Percentiles rank a stretch among this genome's conserved stretches.
Conservation (phyloP, 2,888 invertebrate genomes). For the Apotomis turbidana region DNA sequence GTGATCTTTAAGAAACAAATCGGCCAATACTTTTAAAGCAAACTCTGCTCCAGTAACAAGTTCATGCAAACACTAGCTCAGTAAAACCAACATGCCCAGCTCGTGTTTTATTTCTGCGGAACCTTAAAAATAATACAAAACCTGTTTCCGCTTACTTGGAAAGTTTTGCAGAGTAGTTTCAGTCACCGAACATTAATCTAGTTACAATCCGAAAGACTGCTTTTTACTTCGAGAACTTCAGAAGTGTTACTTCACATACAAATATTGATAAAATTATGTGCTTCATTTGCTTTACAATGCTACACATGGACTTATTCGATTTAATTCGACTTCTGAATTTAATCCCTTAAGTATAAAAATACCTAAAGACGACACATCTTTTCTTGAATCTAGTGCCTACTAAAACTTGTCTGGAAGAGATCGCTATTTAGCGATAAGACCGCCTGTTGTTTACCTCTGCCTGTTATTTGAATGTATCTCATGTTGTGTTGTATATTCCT, state of each 20-base stretch:
- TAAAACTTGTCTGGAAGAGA: too few species aligned
- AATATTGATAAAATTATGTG: slow-evolving; percentile 7
- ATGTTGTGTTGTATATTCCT: too few species aligned
- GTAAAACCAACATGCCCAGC: slow-evolving; percentile 28
- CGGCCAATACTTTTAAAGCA: slow-evolving; percentile 17
- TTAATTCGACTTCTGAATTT: background rate
- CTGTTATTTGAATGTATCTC: too few species aligned
- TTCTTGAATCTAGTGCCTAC: background rate
- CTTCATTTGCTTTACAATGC: background rate
- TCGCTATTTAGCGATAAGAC: too few species aligned
- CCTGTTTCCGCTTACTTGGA: slow-evolving; percentile 66
- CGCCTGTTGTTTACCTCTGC: too few species aligned
- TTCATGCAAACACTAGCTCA: slow-evolving; percentile 25
- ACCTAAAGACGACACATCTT: background rate
- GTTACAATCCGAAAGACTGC: slow-evolving; percentile 67
- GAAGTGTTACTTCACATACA: slow-evolving; percentile 58
- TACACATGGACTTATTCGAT: background rate
- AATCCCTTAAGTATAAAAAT: background rate
- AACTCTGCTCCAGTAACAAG: slow-evolving; percentile 17
- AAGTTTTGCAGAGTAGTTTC: slow-evolving; percentile 73
- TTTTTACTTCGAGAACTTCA: slow-evolving; percentile 61
- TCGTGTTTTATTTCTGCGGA: slow-evolving; percentile 31
- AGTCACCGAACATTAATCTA: slow-evolving; percentile 79
- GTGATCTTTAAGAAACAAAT: slow-evolving; percentile 24
- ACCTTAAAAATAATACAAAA: slow-evolving; percentile 77